Evolutionary conservation across 2,797 vertebrate genomes (phyloP), one percentile per base, ranked within the genome.

Genomic region (Cuculus canorus): DNA sequence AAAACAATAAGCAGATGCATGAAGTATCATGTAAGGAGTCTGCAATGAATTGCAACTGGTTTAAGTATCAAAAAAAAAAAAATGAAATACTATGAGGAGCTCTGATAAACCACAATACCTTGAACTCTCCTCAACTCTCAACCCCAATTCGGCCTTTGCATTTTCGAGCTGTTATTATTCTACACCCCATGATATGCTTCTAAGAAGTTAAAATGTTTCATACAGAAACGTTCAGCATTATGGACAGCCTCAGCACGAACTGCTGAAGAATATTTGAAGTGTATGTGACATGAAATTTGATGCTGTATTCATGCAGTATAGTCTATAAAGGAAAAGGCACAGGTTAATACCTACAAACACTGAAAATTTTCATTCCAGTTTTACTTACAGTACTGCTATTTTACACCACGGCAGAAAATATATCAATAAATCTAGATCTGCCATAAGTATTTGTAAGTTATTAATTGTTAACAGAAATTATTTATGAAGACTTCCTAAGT

Each of bases 1-100:
- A 78, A 50, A 93, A n/a, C n/a, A 95, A 86, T 77, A 97, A 95
- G 95, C 72, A 88, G 90, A 43, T 95, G 88, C 86, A 97, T 81
- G n/a, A 97, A 96, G 71, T 43, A 84, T 85, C 94, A 95, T 82
- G 56, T 50, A 72, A 88, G 72, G 72, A 95, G 37, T 60, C 83
- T 83, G 41, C 52, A 81, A 53, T 85, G 90, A 90, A 96, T 93
- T 79, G 63, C 85, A 97, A 92, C 81, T 93, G 47, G 41, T 96
- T 91, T 66, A 94, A 91, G 77, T 64, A 88, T 70, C 84, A 60
- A 80, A 93, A 53, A 54, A 82, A 82, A 60, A 80, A 93, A 53
- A 54, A 82, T 82, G 60, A 94, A 97, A 92, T 80, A 68, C 88
- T 82, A 90, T 50, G 86, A 87, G 71, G 90, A 96, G 25, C 71